Percentiles rank a stretch among this genome's conserved stretches.
phyloP scores from a whole-genome alignment of 2,888 invertebrate genomes.

The Sinodicranocentrus sp. region DNA sequence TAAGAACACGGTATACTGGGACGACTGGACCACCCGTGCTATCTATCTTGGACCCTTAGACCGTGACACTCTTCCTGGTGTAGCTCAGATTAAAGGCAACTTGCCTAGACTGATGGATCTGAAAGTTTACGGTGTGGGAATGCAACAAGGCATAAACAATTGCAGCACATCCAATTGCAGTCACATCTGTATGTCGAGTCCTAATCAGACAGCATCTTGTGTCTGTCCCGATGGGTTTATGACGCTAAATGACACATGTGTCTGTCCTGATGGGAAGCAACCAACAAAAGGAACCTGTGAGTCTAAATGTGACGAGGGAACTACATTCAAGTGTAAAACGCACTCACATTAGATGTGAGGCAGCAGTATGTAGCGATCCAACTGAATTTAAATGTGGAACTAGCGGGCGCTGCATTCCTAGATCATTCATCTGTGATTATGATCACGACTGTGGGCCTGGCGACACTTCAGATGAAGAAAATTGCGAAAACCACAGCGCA shows the following conservation, averaged over 20 bases:
- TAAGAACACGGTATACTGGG: conserved; percentile 93
- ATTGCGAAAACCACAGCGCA: conserved; percentile 79
- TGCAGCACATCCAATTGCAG: conserved; percentile 82
- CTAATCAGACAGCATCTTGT: conserved; percentile 83
- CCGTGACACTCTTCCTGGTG: too few relatives aligned
- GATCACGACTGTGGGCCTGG: conserved; percentile 85
- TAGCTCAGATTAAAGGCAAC: conserved; percentile 82
- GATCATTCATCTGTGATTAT: conserved; percentile 82
- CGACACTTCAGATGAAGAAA: conserved; percentile 85
- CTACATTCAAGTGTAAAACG: too few relatives aligned
- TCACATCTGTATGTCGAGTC: conserved; percentile 88
- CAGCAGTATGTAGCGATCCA: conserved; percentile 48
- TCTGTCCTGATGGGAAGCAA: conserved; percentile 86
- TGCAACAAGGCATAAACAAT: conserved; percentile 46
- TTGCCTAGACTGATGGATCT: conserved; percentile 89
- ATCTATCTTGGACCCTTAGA: conserved; percentile 90
- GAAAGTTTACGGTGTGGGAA: conserved; percentile 79
- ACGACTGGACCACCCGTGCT: conserved; percentile 90
- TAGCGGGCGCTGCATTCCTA: conserved; percentile 47
- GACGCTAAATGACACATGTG: conserved; percentile 81
- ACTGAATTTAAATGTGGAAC: conserved; percentile 66
- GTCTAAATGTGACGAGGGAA: conserved; percentile 45
- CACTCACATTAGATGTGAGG: too few relatives aligned
- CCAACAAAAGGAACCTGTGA: conserved; percentile 87
- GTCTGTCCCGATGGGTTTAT: conserved; percentile 89